Percentiles rank a stretch among this genome's conserved stretches.
phyloP scores from a whole-genome alignment of 2,113 vertebrate genomes.

The Melozone crissalis region DNA sequence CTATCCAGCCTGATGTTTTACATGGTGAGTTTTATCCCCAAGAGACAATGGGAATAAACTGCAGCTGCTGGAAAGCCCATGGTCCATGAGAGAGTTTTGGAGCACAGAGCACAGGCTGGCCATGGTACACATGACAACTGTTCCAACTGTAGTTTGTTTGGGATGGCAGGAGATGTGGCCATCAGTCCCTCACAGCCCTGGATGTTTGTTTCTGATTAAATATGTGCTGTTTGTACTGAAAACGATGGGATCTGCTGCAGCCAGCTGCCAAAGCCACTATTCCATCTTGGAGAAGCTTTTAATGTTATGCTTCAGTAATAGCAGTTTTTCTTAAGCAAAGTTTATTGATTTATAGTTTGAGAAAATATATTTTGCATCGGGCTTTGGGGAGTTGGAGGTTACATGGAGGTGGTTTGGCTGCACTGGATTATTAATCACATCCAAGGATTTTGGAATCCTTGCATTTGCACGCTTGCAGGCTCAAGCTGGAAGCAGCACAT shows the following conservation, averaged over 20 bases:
- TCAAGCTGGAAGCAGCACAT: neutral
- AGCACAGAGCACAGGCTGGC: neutral
- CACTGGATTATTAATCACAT: neutral
- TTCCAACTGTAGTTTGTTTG: neutral
- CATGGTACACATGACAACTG: neutral
- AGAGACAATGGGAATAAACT: neutral
- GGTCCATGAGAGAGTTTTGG: neutral
- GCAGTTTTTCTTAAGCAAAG: constrained; percentile 40
- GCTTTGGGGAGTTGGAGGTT: constrained; percentile 31
- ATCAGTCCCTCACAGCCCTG: accelerated
- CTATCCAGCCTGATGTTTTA: neutral
- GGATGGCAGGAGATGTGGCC: neutral
- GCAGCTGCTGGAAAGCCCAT: neutral
- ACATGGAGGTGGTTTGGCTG: constrained; percentile 35
- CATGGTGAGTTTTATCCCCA: neutral
- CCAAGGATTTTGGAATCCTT: neutral
- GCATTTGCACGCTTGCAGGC: neutral
- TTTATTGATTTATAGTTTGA: constrained; percentile 50
- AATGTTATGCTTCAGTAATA: constrained; percentile 20
- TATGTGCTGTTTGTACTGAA: accelerated
- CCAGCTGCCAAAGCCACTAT: neutral
- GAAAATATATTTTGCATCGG: constrained; percentile 9
- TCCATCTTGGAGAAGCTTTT: neutral
- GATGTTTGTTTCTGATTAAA: neutral
- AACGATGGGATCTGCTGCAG: neutral